phyloP scores from a whole-genome alignment of 2,797 vertebrate genomes.

The Phaenicophaeus curvirostris region DNA sequence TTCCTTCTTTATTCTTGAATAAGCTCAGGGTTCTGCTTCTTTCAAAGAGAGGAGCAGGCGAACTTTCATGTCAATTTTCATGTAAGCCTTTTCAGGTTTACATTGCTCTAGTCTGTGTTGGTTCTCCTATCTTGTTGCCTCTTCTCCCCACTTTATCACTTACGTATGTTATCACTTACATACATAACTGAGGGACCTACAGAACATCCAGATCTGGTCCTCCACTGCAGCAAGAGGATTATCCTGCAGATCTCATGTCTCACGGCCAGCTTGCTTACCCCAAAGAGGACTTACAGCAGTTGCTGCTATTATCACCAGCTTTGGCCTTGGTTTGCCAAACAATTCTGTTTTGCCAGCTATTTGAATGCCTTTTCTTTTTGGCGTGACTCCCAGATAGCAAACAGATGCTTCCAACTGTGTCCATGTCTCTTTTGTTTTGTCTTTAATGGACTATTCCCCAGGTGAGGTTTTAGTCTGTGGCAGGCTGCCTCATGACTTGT shows the following conservation, averaged over 20 bases:
- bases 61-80: not conserved
- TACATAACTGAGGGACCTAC: not conserved
- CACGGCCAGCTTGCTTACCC: not conserved
- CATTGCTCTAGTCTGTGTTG: not conserved
- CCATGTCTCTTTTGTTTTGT: slow-evolving; percentile 41
- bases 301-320: not conserved
- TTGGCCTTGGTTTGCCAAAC: slow-evolving; percentile 2
- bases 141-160: not conserved
- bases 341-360: slow-evolving; percentile 48
- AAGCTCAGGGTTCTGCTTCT: not conserved
- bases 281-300: not conserved
- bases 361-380: slow-evolving; percentile 39
- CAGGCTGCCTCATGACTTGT: slow-evolving; percentile 27
- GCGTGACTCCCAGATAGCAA: slow-evolving; percentile 10
- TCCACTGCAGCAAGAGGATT: not conserved
- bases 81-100: not conserved
- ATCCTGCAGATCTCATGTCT: not conserved
- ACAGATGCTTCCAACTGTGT: slow-evolving; percentile 47
- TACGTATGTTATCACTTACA: not conserved
- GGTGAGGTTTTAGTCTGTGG: slow-evolving; percentile 19
- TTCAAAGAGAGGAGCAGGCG: not conserved
- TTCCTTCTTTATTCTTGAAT: not conserved
- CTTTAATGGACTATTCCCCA: slow-evolving; percentile 35
- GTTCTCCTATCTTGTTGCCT: not conserved
- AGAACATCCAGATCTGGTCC: not conserved